Conservation (phyloP, 2,113 vertebrate genomes). For the Lampris megalopsis region DNA sequence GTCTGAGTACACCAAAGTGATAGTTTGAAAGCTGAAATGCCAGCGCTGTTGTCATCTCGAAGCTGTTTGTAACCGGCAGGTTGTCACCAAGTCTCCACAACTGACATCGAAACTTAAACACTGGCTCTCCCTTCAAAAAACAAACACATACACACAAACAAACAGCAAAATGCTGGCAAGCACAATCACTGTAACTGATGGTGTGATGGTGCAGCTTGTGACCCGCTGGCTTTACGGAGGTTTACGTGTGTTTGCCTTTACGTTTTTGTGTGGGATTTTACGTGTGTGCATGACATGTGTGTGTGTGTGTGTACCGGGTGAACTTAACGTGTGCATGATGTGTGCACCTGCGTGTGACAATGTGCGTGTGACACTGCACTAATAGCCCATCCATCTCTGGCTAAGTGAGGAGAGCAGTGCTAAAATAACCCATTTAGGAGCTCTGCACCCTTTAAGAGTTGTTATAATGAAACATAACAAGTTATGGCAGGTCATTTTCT, state of each 20-base stretch:
- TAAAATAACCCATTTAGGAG: conserved; percentile 68
- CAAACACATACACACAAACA: not conserved
- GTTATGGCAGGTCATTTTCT: conserved; percentile 75
- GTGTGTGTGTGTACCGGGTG: not conserved
- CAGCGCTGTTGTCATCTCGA: conserved; percentile 42
- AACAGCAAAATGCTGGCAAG: not conserved
- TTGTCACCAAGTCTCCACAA: conserved; percentile 61
- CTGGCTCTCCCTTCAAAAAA: conserved; percentile 49
- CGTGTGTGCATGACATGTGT: not conserved
- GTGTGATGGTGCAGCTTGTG: not conserved
- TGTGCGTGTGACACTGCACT: not conserved
- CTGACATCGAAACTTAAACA: conserved; percentile 68
- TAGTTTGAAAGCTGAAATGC: conserved; percentile 53
- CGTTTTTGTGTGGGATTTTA: too few relatives aligned
- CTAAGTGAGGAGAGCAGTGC: conserved; percentile 61
- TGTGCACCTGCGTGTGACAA: not conserved
- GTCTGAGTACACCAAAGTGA: conserved; percentile 46
- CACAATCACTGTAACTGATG: conserved; percentile 58
- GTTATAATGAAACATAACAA: conserved; percentile 71
- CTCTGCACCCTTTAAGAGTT: conserved; percentile 56
- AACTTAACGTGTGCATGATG: conserved; percentile 12
- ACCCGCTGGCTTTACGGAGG: not conserved
- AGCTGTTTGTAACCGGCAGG: conserved; percentile 47
- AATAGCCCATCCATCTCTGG: conserved; percentile 50
- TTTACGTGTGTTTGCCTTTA: not conserved